Percentiles rank a stretch among this genome's conserved stretches.
Conservation (phyloP, 35 echinoderm and acorn worm genomes). For the Apostichopus californicus region DNA sequence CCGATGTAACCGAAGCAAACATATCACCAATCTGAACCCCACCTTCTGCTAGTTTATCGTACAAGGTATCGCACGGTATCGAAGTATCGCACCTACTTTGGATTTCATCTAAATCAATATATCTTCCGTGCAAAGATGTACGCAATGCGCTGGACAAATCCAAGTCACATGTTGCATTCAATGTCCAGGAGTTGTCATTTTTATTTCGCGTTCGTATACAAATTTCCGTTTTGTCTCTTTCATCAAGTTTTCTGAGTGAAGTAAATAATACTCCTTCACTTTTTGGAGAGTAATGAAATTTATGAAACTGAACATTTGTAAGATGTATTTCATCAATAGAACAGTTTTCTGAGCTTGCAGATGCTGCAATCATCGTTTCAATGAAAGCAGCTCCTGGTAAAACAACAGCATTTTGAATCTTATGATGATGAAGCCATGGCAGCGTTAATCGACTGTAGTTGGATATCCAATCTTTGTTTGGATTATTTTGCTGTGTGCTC, state of each 20-base stretch:
- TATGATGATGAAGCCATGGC: constrained; percentile 56
- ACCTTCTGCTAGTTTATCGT: constrained; percentile 15
- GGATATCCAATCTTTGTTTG: constrained; percentile 31
- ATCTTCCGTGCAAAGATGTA: background rate
- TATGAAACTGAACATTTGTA: background rate
- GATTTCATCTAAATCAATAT: constrained; percentile 5
- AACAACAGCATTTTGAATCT: constrained; percentile 18
- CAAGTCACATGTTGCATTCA: background rate
- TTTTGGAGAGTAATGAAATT: constrained; percentile 46
- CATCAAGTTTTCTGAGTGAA: background rate
- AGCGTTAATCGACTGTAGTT: background rate
- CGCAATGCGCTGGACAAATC: background rate
- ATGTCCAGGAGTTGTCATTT: background rate
- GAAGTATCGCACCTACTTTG: background rate
- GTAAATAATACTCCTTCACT: background rate
- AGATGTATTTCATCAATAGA: background rate
- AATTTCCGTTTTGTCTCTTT: background rate
- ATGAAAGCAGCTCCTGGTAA: constrained; percentile 50
- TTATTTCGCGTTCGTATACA: background rate
- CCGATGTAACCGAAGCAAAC: constrained; percentile 39
- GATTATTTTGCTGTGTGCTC: background rate
- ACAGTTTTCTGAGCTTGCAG: background rate
- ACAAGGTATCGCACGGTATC: constrained; percentile 46
- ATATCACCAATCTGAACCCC: constrained; percentile 66
- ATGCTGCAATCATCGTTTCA: constrained; percentile 28